Evolutionary conservation across 1,140 invertebrate genomes (phyloP), one percentile per base, ranked within the genome.

Genomic region (Radopholus similis): DNA sequence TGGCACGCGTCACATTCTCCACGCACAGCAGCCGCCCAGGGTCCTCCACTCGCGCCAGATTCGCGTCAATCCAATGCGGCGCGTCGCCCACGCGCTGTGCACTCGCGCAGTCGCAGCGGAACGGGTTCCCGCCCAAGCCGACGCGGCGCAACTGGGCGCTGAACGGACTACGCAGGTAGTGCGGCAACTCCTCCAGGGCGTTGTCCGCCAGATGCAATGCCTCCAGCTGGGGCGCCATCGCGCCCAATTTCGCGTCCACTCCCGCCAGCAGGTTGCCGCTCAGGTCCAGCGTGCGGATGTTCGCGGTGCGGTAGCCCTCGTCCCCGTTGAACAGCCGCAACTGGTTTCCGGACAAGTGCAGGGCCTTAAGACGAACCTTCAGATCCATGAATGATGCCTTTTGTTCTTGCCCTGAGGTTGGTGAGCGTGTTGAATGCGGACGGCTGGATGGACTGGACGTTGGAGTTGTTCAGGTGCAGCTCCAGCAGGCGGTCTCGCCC

Each of bases 21-120:
- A 80, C 75, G 40, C 78, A 81, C 9, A 68, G 56, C 13, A 81
- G 53, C 21, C 34, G 35, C 9, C 32, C 56, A n/a, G 40, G 26
- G 65, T 81, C 78, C 4, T 32, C 38, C 6, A 81, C 66, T 9
- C 42, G 15, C 28, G 66, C 30, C 9, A 38, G 34, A 18, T 81
- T 78, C 15, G 21, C 5, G 0, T 53, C 30, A 15, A 80, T 44
- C 76, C 78, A 80, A 9, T 37, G 28, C 34, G 69, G 73, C 26
- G 64, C 62, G 23, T 13, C 11, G 8, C 34, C 40, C 4, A 34
- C 37, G 5, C 38, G 68, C 40, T n/a, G 40, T n/a, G 6, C 37
- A 23, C 18, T 77, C 79, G 57, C 42, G 35, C 78, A 81, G 47
- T 82, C 78, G 57, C 78, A 81, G 38, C 78, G 56, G 34, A 81